Conservation (phyloP, 2,888 invertebrate genomes). For the Acleris emargana region DNA sequence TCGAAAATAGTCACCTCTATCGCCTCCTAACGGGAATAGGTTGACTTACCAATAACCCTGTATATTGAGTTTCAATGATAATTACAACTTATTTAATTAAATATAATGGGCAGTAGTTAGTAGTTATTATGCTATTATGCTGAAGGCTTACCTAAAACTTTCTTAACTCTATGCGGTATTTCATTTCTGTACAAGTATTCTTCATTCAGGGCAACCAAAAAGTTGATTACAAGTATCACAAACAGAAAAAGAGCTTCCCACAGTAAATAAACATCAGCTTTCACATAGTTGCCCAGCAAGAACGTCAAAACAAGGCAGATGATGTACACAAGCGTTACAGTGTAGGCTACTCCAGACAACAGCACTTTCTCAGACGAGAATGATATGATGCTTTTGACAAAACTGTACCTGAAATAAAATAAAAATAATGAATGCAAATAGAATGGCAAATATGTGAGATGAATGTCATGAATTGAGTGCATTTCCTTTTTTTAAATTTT, state of each 20-base stretch:
- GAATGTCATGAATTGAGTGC: too few relatives aligned
- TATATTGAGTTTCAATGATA: background rate
- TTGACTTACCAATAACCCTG: too few relatives aligned
- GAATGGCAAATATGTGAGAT: too few relatives aligned
- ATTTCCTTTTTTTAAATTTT: too few relatives aligned
- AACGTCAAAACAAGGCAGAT: conserved; percentile 70
- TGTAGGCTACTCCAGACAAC: conserved; percentile 74
- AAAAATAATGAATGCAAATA: background rate
- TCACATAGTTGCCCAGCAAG: conserved; percentile 67
- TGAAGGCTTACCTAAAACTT: conserved; percentile 70
- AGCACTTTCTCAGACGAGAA: conserved; percentile 77
- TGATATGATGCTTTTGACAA: conserved; percentile 70
- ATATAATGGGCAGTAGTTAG: background rate
- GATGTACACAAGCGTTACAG: conserved; percentile 69
- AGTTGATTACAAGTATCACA: conserved; percentile 70
- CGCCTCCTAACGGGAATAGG: too few relatives aligned
- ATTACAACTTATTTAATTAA: too few relatives aligned
- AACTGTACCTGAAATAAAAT: conserved; percentile 54
- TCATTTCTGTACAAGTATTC: conserved; percentile 79
- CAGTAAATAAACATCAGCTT: conserved; percentile 69
- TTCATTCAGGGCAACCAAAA: conserved; percentile 75
- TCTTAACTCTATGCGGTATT: conserved; percentile 79
- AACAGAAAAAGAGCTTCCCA: conserved; percentile 76
- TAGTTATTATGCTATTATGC: background rate
- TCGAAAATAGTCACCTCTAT: too few relatives aligned